These are phyloP conservation scores for Spialia ferax DNA, from an alignment of 2,888 invertebrate species.

Conservation along the genomic window DNA sequence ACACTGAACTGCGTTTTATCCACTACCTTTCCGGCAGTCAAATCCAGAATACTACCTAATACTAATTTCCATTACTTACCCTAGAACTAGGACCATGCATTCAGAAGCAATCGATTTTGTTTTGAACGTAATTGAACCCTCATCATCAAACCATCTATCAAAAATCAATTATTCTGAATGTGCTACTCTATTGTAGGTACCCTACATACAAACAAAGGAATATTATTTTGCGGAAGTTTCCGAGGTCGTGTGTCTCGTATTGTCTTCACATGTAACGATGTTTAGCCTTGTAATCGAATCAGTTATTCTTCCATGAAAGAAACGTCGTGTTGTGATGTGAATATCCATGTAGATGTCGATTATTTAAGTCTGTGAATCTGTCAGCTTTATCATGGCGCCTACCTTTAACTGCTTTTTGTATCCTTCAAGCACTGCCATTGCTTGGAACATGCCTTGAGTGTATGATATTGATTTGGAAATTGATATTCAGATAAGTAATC, in stretches of 20 bases:
- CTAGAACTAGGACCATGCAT: too few relatives aligned
- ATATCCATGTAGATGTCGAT: neutral
- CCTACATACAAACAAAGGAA: conserved; percentile 44
- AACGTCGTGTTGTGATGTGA: neutral
- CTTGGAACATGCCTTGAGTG: too few relatives aligned
- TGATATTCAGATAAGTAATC: too few relatives aligned
- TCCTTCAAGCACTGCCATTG: too few relatives aligned
- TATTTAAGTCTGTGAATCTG: neutral
- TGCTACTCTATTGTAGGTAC: neutral
- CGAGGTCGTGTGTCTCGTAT: conserved; percentile 30
- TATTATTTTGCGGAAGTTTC: conserved; percentile 51
- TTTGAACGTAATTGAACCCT: too few relatives aligned
- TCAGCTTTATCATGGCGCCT: neutral
- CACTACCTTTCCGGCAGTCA: too few relatives aligned
- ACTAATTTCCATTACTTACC: too few relatives aligned
- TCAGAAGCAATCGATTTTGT: too few relatives aligned
- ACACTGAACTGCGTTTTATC: too few relatives aligned
- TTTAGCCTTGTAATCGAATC: conserved; percentile 43
- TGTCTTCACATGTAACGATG: conserved; percentile 53
- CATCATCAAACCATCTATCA: neutral
- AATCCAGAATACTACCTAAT: too few relatives aligned
- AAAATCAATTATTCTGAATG: conserved; percentile 8
- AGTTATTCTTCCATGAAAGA: conserved; percentile 26
- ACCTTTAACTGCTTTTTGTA: too few relatives aligned
- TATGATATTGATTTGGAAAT: too few relatives aligned